These are phyloP conservation scores for Syritta pipiens DNA, from an alignment of 2,888 invertebrate genomes.

Conservation along the genomic window DNA sequence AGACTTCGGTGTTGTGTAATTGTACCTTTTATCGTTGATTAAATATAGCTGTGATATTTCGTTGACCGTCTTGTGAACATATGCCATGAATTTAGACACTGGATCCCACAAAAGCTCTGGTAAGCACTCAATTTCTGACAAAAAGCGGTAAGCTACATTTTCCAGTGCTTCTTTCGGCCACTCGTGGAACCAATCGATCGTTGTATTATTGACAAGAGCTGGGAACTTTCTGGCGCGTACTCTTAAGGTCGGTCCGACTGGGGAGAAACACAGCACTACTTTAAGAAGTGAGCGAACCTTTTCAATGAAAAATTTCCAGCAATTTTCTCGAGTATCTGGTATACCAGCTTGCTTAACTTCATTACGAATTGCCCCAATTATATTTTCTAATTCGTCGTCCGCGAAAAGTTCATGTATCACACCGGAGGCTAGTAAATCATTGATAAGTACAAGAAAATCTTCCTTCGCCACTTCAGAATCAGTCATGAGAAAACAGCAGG, in stretches of 20 bases:
- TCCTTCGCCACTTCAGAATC: conserved; percentile 96
- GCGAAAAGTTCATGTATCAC: conserved; percentile 94
- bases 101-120: conserved; percentile 81
- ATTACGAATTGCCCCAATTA: conserved; percentile 87
- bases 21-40: conserved; percentile 92
- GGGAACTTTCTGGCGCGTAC: conserved; percentile 95
- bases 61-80: conserved; percentile 93
- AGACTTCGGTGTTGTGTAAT: conserved; percentile 97
- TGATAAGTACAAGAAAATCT: conserved; percentile 93
- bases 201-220: conserved; percentile 94
- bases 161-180: conserved; percentile 96
- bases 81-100: conserved; percentile 93
- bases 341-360: conserved; percentile 91
- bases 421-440: conserved; percentile 95
- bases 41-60: conserved; percentile 89
- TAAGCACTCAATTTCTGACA: conserved; percentile 85
- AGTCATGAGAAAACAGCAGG: conserved; percentile 93
- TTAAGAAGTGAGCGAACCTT: conserved; percentile 89
- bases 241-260: conserved; percentile 93
- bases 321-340: conserved; percentile 93
- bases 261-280: conserved; percentile 93
- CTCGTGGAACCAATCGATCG: conserved; percentile 98
- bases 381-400: conserved; percentile 94
- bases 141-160: conserved; percentile 91
- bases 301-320: conserved; percentile 97